Base-by-base conservation (phyloP, 2,113 vertebrate genomes). In the Rhabdomys dilectus region DNA sequence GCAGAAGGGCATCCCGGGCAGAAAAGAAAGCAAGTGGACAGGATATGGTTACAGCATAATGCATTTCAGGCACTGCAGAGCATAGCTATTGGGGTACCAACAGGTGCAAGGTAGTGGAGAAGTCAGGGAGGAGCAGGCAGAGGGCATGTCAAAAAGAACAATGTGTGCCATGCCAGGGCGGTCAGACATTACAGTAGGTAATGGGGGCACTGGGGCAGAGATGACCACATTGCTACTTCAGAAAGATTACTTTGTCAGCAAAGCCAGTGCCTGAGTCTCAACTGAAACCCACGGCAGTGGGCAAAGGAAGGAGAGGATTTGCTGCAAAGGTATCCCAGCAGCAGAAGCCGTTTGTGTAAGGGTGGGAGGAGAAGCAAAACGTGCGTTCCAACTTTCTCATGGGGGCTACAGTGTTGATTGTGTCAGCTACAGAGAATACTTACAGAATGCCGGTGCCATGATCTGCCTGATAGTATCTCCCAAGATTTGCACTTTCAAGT, bases 31-130 rank as follows among this genome's bases (percentile, higher is more conserved):
- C 56, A 58, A 31, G 78, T 70, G 62, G 64, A 9, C 26, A 45
- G 87, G 62, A 81, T 85, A 16, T 48, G 62, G n/a, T 93, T 90
- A 90, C 73, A 96, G 45, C 24, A 66, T 77, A 85, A 77, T 73
- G 70, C 51, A 93, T 96, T 89, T 84, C 62, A 62, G 45, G 31
- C 45, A 68, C 66, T 75, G 39, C 48, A 56, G 26, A 68, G 91
- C 56, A 95, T 92, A 60, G n/a, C 64, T 64, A 91, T 5, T 31
- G 1, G 17, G 82, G 34, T 39, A 60, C 66, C 21, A 16, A 39
- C 56, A 70, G 76, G n/a, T 36, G 1, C 51, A 78, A 66, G 24
- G 58, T 68, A 68, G 66, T 42, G 58, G 34, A 81, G 21, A 2
- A n/a, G 36, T n/a, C 5, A 21, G 78, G 21, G 31, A 56, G 34